Percentiles rank a stretch among this genome's conserved stretches.
phyloP scores from a whole-genome alignment of 2,888 invertebrate genomes.

The Polietes domitor region DNA sequence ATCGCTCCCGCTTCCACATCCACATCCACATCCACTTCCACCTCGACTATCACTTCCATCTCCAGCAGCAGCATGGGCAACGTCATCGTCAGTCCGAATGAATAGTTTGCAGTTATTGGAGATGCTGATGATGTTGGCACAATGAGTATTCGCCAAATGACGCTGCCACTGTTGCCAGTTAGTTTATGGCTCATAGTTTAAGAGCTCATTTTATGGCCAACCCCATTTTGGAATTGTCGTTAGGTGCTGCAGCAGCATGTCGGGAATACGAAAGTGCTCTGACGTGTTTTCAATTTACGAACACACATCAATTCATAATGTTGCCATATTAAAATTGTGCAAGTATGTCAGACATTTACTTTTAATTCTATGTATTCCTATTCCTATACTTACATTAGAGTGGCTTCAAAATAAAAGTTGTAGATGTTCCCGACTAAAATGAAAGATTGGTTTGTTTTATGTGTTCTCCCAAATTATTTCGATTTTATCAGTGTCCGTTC shows the following conservation, averaged over 20 bases:
- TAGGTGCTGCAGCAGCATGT: slow-evolving; percentile 37
- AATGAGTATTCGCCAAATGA: slow-evolving; percentile 29
- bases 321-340: slow-evolving; percentile 53
- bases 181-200: slow-evolving; percentile 51
- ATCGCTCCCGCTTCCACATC: background rate
- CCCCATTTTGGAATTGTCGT: slow-evolving; percentile 53
- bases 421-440: too few relatives aligned
- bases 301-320: slow-evolving; percentile 54
- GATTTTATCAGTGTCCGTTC: too few relatives aligned
- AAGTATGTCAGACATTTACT: slow-evolving; percentile 32
- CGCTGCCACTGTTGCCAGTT: slow-evolving; percentile 36
- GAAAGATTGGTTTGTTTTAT: too few relatives aligned
- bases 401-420: background rate
- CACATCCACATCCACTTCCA: background rate
- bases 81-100: slow-evolving; percentile 37
- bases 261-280: slow-evolving; percentile 27
- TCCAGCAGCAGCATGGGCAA: background rate
- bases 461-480: too few relatives aligned
- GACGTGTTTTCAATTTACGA: slow-evolving; percentile 53
- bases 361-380: slow-evolving; percentile 34
- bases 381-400: background rate
- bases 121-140: slow-evolving; percentile 34
- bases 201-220: slow-evolving; percentile 54
- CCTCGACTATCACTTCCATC: background rate
- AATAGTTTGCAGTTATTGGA: slow-evolving; percentile 37